Evolutionary conservation across 2,888 invertebrate genomes (phyloP).

Genomic region (Tenthredo notha): DNA sequence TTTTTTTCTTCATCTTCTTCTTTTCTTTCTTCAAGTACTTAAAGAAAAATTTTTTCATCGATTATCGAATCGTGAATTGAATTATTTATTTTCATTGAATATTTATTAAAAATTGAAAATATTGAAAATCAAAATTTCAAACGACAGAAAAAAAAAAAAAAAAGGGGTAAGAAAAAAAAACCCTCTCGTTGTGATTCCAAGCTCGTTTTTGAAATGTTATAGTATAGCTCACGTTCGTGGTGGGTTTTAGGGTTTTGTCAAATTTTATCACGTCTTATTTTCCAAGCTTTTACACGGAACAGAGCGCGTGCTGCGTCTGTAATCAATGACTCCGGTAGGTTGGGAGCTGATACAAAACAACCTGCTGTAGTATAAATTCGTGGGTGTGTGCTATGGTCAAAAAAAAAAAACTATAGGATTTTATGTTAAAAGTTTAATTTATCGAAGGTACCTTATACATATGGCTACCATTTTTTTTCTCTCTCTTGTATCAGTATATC

Average conservation of each 20-base stretch:
- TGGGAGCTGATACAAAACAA: slow-evolving; percentile 25
- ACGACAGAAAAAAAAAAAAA: background rate
- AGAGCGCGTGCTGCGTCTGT: slow-evolving; percentile 72
- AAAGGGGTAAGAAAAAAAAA: background rate
- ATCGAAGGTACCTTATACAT: background rate
- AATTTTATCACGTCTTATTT: slow-evolving; percentile 72
- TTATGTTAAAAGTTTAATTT: slow-evolving; percentile 12
- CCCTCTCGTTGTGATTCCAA: slow-evolving; percentile 67
- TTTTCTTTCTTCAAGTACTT: too few species aligned
- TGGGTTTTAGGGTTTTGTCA: slow-evolving; percentile 57
- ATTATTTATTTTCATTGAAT: too few species aligned
- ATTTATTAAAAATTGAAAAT: too few species aligned
- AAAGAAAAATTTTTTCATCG: too few species aligned
- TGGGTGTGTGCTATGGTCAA: slow-evolving; percentile 11
- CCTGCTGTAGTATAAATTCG: background rate
- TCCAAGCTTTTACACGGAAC: slow-evolving; percentile 72
- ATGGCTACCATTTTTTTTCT: slow-evolving; percentile 27
- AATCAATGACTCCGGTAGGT: slow-evolving; percentile 54
- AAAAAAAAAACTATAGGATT: background rate
- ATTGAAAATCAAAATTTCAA: background rate
- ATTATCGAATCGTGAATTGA: too few species aligned
- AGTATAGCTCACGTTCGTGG: slow-evolving; percentile 61
- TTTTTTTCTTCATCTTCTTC: too few species aligned
- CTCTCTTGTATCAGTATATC: background rate
- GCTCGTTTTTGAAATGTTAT: slow-evolving; percentile 68